Base-by-base conservation (phyloP, 2,888 invertebrate genomes). In the Gari tellinella region DNA sequence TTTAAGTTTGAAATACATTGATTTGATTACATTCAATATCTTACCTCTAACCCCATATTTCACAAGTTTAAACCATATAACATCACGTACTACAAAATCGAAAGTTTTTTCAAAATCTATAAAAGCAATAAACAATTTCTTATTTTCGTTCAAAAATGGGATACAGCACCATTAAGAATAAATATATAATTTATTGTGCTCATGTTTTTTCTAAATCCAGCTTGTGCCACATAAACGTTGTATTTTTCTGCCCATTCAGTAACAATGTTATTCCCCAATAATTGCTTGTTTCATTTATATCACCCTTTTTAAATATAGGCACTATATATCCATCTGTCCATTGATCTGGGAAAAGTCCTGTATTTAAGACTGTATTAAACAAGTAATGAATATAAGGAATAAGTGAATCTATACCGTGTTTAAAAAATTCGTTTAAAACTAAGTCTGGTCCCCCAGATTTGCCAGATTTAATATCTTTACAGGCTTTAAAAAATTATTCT, bases 351-450 rank as follows among this genome's bases (percentile, higher is more conserved):
- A 57, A 57, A 43, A 26, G 31, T 19, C 38, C 37, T 17, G 2
- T 48, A 8, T 26, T 31, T 31, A 48, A 48, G n/a, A 19, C 26
- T 17, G 8, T 48, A 48, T 31, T 58, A 19, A 58, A 46, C 26
- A 58, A 48, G 2, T 1, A 5, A n/a, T 37, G 46, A 31, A 58
- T 26, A 17, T 48, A 58, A 43, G 1, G 17, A 7, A 31, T 23
- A 41, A 45, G 43, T 19, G 15, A 2, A 12, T 57, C 57, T 19
- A 23, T 21, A 26, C 57, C 57, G 43, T 57, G 10, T 43, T 23
- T 55, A 8, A 55, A 55, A 45, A 57, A 45, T 45, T 26, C 57
- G 26, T 57, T 57, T 45, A 57, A 25, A 43, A 45, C 3, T 26
- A 43, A 12, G 19, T 57, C 57, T 10, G 25, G 45, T 1, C 57